Conservation (phyloP, 1,140 invertebrate species). For the Cecropterus lyciades region DNA sequence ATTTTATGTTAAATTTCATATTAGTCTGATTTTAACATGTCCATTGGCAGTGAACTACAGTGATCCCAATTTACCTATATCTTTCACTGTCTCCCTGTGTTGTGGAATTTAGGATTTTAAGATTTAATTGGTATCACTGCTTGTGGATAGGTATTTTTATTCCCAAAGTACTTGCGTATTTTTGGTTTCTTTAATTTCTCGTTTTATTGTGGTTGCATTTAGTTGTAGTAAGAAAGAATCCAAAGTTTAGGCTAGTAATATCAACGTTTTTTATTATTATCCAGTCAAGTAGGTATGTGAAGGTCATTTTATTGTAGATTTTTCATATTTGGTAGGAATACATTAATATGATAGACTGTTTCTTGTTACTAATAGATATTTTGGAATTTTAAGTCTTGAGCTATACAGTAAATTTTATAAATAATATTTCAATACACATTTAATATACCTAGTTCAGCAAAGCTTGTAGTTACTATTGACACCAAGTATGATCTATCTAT, state of each 20-base stretch:
- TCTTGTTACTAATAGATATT: conserved; percentile 36
- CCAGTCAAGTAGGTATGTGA: conserved; percentile 51
- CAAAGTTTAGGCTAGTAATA: conserved; percentile 84
- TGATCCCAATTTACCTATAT: conserved; percentile 56
- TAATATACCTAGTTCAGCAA: conserved; percentile 24
- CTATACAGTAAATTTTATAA: conserved; percentile 38
- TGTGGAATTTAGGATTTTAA: conserved; percentile 55
- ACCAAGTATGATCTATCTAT: conserved; percentile 55
- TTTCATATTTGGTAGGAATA: conserved; percentile 48
- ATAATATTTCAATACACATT: conserved; percentile 36
- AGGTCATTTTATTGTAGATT: conserved; percentile 44
- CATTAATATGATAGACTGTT: conserved; percentile 35
- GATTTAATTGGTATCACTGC: conserved; percentile 63
- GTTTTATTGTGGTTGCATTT: conserved; percentile 81
- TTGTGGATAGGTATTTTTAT: conserved; percentile 68
- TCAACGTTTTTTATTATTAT: conserved; percentile 68
- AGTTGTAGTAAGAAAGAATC: conserved; percentile 83
- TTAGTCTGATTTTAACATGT: conserved; percentile 72
- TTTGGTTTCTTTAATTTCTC: conserved; percentile 71
- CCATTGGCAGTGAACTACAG: conserved; percentile 65
- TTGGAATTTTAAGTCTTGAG: conserved; percentile 28
- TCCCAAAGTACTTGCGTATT: conserved; percentile 80
- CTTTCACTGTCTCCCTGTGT: conserved; percentile 54
- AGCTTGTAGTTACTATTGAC: conserved; percentile 25
- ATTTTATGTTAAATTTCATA: conserved; percentile 80